These are phyloP conservation scores for Gymnocypris eckloni DNA, from an alignment of 2,797 vertebrate species.

Conservation along the genomic window DNA sequence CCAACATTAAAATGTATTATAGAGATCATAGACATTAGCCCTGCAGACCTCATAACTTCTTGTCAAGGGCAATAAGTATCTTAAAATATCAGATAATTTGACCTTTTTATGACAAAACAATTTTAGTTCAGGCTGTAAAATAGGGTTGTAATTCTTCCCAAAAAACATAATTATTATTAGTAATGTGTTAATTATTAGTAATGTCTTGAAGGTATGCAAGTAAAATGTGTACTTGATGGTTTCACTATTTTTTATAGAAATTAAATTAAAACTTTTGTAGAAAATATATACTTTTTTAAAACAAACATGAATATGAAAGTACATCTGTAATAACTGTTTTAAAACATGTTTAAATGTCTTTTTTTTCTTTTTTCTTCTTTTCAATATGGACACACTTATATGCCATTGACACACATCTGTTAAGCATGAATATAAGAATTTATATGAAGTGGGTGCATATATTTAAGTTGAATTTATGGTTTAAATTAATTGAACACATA, in stretches of 20 bases:
- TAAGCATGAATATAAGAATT: not conserved
- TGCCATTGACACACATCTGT: not conserved
- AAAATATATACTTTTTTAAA: not conserved
- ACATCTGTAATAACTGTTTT: not conserved
- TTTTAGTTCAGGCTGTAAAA: not conserved
- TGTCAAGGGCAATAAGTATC: no score
- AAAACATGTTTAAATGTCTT: not conserved
- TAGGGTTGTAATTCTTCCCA: not conserved
- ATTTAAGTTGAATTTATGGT: not conserved
- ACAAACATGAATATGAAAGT: not conserved
- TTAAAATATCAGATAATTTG: no score
- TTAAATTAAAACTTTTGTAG: no score
- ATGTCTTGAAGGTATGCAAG: no score
- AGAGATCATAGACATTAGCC: not conserved
- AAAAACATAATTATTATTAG: not conserved
- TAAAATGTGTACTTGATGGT: no score
- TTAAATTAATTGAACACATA: not conserved
- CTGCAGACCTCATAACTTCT: not conserved
- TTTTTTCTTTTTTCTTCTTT: not conserved
- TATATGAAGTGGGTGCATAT: not conserved
- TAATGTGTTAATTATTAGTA: not conserved
- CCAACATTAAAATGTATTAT: not conserved
- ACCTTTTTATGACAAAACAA: no score
- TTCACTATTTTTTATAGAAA: no score
- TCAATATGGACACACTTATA: not conserved